Evolutionary conservation across 2,113 vertebrate species (phyloP), one percentile per base, ranked within the genome.

Genomic region (Cyanoramphus novaezelandiae): DNA sequence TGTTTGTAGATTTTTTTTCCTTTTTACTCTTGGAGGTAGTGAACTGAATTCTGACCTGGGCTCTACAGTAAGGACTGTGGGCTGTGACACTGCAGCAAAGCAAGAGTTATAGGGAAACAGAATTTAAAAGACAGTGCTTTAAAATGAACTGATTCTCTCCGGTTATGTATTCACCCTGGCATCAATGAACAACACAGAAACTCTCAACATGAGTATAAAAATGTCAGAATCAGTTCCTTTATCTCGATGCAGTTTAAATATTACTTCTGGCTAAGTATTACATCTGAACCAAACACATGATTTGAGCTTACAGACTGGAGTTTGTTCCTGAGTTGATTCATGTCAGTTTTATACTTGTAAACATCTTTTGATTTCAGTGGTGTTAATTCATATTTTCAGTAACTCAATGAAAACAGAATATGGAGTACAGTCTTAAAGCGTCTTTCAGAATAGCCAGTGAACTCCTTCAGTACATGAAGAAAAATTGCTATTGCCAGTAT

Each of bases 221-320:
- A 88, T 92, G 95, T 92, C 95, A 97, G 69, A 94, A 83, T 78
- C 60, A 35, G 33, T 64, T 94, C 53, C 88, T 92, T 90, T 92
- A 81, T 96, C 71, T 88, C 83, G 46, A 94, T 68, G 47, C 29
- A 64, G 88, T 91, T 87, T 96, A 95, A 97, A 71, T 97, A 91
- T 94, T 94, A 95, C 80, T 97, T 94, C 94, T 97, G 95, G 94
- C 86, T 88, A 97, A 86, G 68, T 83, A 77, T 90, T 92, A 70
- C 68, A 87, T 80, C 57, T 96, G 67, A 93, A 83, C 71, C 75
- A 96, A 94, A 49, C 63, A 76, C 71, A 62, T 87, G 79, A 91
- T 86, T 95, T 84, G 92, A 96, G 69, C 69, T 94, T 86, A 93
- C 85, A 94, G 77, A 75, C 50, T 82, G 2, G 12, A 88, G 43